These are phyloP conservation scores for Stichodactyla mertensii DNA, from an alignment of 64 coral and sea anemone genomes.

Conservation along the genomic window DNA sequence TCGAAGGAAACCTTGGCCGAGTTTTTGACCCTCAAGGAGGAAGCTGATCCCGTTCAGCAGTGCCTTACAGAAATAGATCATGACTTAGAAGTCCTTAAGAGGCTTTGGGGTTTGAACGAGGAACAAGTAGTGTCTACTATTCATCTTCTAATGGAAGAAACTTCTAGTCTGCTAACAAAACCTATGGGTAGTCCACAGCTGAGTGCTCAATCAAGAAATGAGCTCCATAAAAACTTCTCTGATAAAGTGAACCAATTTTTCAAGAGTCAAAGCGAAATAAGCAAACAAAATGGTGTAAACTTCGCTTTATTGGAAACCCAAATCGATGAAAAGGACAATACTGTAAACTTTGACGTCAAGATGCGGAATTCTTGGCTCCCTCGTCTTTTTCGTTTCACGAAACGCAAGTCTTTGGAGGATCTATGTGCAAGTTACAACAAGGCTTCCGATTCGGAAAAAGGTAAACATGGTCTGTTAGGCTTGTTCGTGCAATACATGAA, in stretches of 20 bases:
- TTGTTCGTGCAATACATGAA: conserved; percentile 60
- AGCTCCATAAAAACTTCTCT: conserved; percentile 17
- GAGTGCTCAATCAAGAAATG: conserved; percentile 29
- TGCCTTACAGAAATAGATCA: conserved; percentile 32
- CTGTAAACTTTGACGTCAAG: neutral
- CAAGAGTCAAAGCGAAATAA: neutral
- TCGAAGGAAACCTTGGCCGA: neutral
- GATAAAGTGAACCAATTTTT: neutral
- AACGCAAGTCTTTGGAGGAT: conserved; percentile 41
- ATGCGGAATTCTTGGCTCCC: conserved; percentile 17
- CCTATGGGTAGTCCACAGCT: neutral
- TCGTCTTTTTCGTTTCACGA: conserved; percentile 66
- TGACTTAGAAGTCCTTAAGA: conserved; percentile 46
- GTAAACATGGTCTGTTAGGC: conserved; percentile 55
- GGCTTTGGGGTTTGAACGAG: conserved; percentile 56
- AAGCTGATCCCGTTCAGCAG: neutral
- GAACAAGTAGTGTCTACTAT: conserved; percentile 55
- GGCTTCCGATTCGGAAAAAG: conserved; percentile 22
- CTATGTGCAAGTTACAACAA: conserved; percentile 54
- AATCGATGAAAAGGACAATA: neutral
- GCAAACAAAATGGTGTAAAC: neutral
- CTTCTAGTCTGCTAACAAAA: conserved; percentile 21
- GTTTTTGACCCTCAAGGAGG: neutral
- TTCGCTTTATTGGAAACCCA: neutral
- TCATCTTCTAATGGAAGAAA: conserved; percentile 53